phyloP scores from a whole-genome alignment of 2,888 invertebrate species.

The Scaptomyza cyrtandrae region DNA sequence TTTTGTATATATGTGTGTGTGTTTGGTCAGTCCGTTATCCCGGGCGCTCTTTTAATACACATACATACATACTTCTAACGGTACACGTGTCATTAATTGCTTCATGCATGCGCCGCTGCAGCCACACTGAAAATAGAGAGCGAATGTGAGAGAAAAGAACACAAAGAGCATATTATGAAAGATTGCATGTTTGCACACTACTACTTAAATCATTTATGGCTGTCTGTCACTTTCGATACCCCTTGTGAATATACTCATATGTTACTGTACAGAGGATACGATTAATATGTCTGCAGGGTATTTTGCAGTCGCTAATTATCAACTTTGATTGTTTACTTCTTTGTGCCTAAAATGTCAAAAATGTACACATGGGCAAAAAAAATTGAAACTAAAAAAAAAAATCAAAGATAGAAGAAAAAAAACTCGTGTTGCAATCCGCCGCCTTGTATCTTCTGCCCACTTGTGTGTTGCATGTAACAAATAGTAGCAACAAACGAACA shows the following conservation, averaged over 20 bases:
- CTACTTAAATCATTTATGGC: conserved; percentile 45
- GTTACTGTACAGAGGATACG: neutral
- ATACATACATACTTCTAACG: conserved; percentile 40
- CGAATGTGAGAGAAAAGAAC: neutral
- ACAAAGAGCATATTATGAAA: neutral
- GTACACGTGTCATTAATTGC: conserved; percentile 73
- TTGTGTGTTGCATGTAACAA: conserved; percentile 34
- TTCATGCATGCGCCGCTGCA: conserved; percentile 30
- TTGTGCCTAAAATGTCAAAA: conserved; percentile 35
- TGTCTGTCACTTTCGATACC: conserved; percentile 31
- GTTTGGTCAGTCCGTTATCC: conserved; percentile 19
- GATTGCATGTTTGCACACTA: neutral
- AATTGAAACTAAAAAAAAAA: conserved; percentile 19
- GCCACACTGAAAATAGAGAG: neutral
- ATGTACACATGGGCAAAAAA: conserved; percentile 20
- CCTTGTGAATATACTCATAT: neutral
- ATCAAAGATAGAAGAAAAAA: conserved; percentile 28
- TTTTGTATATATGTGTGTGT: conserved; percentile 1
- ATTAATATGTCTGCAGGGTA: neutral
- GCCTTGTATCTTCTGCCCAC: conserved; percentile 18
- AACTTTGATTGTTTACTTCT: conserved; percentile 10
- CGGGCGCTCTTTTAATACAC: conserved; percentile 32
- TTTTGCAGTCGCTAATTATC: neutral
- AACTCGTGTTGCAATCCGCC: conserved; percentile 65
- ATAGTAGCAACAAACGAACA: conserved; percentile 9